Percentiles rank a stretch among this genome's conserved stretches.
Conservation (phyloP, 2,888 invertebrate species). For the Liodrosophila aerea region DNA sequence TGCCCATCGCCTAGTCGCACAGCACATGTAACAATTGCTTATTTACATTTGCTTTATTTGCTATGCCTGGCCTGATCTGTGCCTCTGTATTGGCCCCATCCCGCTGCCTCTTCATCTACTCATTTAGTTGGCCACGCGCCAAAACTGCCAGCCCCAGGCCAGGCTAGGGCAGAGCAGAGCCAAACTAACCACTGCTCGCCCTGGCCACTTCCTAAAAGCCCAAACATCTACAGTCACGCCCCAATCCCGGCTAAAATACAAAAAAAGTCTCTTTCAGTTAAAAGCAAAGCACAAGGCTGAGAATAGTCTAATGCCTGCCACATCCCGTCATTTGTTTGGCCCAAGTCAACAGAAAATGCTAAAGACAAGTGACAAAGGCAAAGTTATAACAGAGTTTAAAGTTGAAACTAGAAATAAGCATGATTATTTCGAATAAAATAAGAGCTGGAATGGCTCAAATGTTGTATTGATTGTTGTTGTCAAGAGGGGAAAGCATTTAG, state of each 20-base stretch:
- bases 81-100: conserved; percentile 3
- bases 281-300: conserved; percentile 24
- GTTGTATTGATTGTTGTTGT: no score
- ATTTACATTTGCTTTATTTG: conserved; percentile 44
- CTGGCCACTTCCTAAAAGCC: not conserved
- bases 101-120: conserved; percentile 12
- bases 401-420: not conserved
- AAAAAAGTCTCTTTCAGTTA: conserved; percentile 22
- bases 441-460: not conserved
- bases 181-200: not conserved
- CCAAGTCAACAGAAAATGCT: conserved; percentile 36
- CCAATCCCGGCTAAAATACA: conserved; percentile 20
- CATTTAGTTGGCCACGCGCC: conserved; percentile 42
- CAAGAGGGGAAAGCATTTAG: no score
- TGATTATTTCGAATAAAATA: not conserved
- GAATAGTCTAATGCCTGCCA: conserved; percentile 18
- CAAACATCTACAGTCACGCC: conserved; percentile 30
- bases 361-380: conserved; percentile 7
- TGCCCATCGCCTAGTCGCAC: conserved; percentile 1
- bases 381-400: conserved; percentile 9
- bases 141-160: conserved; percentile 24
- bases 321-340: conserved; percentile 32
- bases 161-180: not conserved
- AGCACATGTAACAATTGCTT: conserved; percentile 42
- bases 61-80: conserved; percentile 12